These are phyloP conservation scores for Vireo altiloquus DNA, from an alignment of 2,113 vertebrate species.

Conservation along the genomic window DNA sequence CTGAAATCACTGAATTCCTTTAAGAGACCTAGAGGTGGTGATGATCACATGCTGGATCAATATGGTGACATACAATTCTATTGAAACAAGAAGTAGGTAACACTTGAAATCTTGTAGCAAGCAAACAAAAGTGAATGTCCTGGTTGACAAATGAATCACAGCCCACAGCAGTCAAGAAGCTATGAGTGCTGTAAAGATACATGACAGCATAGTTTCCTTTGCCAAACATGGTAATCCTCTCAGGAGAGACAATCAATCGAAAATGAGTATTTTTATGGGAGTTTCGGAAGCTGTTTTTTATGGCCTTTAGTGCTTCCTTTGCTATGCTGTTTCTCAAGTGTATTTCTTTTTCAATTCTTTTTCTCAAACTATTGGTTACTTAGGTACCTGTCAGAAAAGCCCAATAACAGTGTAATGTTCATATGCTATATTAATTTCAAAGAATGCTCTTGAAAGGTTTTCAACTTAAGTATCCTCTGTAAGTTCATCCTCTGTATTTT, in stretches of 20 bases:
- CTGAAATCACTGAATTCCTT: not conserved
- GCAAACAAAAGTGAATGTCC: not conserved
- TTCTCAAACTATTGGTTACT: not conserved
- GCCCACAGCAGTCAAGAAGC: not conserved
- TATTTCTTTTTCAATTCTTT: not conserved
- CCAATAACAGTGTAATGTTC: not conserved
- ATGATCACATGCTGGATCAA: not conserved
- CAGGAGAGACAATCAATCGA: not conserved
- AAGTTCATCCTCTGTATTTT: not conserved
- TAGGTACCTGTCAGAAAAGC: not conserved
- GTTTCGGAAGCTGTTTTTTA: not conserved
- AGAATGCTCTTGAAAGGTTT: not conserved
- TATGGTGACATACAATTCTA: not conserved
- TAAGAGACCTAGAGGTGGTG: not conserved
- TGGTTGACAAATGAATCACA: not conserved
- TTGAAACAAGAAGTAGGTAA: not conserved
- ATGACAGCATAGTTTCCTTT: not conserved
- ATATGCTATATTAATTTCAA: not conserved
- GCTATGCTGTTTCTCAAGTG: fast-evolving
- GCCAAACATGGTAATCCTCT: not conserved
- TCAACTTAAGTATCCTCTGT: not conserved
- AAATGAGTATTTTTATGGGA: not conserved
- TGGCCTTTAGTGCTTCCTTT: not conserved
- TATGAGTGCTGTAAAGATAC: not conserved
- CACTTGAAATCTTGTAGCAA: not conserved